Base-by-base conservation (phyloP, 2,888 invertebrate genomes). In the Athalia cordata region DNA sequence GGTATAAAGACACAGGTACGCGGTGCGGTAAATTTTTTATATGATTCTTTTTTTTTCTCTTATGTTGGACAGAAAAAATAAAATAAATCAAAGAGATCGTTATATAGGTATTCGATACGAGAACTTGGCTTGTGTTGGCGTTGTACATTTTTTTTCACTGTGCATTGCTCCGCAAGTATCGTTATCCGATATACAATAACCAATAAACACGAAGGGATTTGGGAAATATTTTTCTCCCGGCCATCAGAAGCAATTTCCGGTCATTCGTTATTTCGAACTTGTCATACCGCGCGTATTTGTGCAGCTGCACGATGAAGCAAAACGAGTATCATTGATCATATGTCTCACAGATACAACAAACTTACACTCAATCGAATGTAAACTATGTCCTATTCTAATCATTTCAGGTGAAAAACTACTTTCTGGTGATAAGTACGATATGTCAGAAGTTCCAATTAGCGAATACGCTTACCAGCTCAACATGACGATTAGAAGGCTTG, bases 401-500 rank as follows among this genome's bases (percentile, higher is more conserved):
- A 49, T 47, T 86, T 7, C 89, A 95, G 94, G 93, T 81, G 93
- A 95, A 88, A 96, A 95, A 90, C 91, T 96, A 81, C 93, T 95
- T 85, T 94, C 94, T 82, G 94, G 93, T 86, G 92, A 93, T 81
- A 96, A 96, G 90, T 95, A 96, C 85, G 92, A 93, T 84, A 94
- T 95, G 90, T 92, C 93, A 68, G 96, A 96, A 89, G 92, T 92
- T 70, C 90, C 92, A 83, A 91, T 95, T 84, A 95, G 95, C 90
- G 94, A 94, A 83, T 96, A 95, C 90, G 94, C 95, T 78, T 92
- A 95, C 87, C 94, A 94, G 91, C 94, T 96, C 93, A 95, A 95
- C 90, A 92, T 97, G 85, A 95, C 95, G 83, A 95, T 97, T 89
- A 93, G 93, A 85, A 93, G 94, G 80, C 91, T 96, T 82, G 93